Evolutionary conservation across 2,113 vertebrate genomes (phyloP).

Genomic region (Notothenia rossii): DNA sequence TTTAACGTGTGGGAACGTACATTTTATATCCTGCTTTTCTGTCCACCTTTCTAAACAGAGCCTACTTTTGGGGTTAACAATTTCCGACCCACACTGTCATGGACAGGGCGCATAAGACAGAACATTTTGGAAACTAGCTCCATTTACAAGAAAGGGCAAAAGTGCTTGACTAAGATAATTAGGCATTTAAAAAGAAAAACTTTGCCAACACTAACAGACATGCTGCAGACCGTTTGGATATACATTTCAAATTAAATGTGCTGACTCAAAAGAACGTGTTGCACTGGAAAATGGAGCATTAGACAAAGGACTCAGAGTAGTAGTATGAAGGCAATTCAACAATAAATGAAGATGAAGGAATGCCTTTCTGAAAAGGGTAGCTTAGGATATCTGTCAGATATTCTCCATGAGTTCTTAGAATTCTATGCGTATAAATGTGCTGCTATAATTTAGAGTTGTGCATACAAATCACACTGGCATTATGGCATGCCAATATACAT

Average conservation of each 20-base stretch:
- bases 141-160: constrained; percentile 43
- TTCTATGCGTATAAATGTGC: neutral
- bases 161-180: constrained; percentile 49
- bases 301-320: constrained; percentile 10
- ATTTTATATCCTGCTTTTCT: neutral
- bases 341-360: constrained; percentile 19
- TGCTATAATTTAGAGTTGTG: neutral
- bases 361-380: neutral
- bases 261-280: constrained; percentile 39
- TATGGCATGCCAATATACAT: neutral
- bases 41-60: neutral
- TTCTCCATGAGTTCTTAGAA: neutral
- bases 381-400: neutral
- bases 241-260: constrained; percentile 39
- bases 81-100: constrained; percentile 15
- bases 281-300: constrained; percentile 26
- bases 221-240: constrained; percentile 31
- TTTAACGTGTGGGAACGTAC: neutral
- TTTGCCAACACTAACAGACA: constrained; percentile 47
- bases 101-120: constrained; percentile 1
- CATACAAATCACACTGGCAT: neutral
- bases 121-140: constrained; percentile 32
- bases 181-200: constrained; percentile 48
- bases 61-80: constrained; percentile 4
- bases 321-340: constrained; percentile 15